Conservation (phyloP, 1,140 invertebrate species). For the Trichogramma pretiosum region DNA sequence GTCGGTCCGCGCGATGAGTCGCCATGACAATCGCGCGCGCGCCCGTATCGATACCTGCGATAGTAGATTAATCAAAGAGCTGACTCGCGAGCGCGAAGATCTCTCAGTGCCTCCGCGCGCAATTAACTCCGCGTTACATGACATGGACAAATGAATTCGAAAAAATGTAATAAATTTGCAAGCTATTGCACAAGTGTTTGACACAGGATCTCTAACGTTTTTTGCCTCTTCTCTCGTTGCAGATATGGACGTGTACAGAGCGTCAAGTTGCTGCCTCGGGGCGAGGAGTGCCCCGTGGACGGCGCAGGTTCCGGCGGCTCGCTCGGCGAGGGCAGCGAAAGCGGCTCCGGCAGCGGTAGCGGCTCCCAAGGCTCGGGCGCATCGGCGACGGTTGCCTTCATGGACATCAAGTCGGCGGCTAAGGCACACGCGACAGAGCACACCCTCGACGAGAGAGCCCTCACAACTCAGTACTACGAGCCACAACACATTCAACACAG, state of each 20-base stretch:
- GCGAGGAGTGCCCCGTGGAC: constrained; percentile 50
- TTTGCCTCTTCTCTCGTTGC: constrained; percentile 32
- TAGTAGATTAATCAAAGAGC: too few species aligned
- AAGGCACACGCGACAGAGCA: constrained; percentile 87
- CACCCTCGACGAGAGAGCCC: constrained; percentile 72
- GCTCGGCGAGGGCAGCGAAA: constrained; percentile 28
- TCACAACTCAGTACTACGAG: constrained; percentile 90
- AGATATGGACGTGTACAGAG: constrained; percentile 95
- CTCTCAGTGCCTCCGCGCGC: too few species aligned
- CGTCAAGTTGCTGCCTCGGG: constrained; percentile 77
- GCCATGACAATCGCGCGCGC: too few species aligned
- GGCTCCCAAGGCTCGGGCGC: constrained; percentile 49
- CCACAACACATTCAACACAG: constrained; percentile 51
- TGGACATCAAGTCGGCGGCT: constrained; percentile 91
- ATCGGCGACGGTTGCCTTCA: constrained; percentile 85
- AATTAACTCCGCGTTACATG: too few species aligned
- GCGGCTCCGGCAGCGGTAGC: constrained; percentile 32
- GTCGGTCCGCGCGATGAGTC: too few species aligned
- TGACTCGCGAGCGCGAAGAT: too few species aligned
- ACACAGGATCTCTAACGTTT: neutral
- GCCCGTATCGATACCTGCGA: too few species aligned
- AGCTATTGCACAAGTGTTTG: too few species aligned
- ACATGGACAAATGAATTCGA: too few species aligned
- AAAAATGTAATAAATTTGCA: too few species aligned
- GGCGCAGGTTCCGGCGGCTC: constrained; percentile 39